Evolutionary conservation across 2,888 invertebrate genomes (phyloP), one percentile per base, ranked within the genome.

Genomic region (Aquatica leii): DNA sequence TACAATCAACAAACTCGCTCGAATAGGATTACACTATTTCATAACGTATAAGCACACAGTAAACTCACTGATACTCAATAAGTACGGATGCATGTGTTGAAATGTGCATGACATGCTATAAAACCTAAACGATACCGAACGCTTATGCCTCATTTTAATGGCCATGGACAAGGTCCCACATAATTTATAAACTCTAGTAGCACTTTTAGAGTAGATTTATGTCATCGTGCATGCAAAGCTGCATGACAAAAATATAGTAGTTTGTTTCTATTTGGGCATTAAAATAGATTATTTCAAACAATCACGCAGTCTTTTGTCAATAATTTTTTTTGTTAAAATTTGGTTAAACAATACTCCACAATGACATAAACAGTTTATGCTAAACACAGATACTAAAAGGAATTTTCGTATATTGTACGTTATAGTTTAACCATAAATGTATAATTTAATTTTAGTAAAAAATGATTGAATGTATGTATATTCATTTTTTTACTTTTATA

Each of bases 151-250:
- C 62, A 67, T 70, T 69, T 69, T 70, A 71, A 69, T 69, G 64
- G 59, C 62, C 57, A 59, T 68, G 69, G 70, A 69, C 71, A 67
- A 69, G 69, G 60, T 72, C 66, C 70, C 68, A 69, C 71, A 70
- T 72, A 53, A 59, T 46, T 59, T 59, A 59, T 59, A 31, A 59
- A 53, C 52, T 46, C 52, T 58, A 31, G 41, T 43, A 51, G 20
- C 46, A 51, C 58, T 34, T 58, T 58, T 51, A 50, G 9, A 43
- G 51, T 59, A 21, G 49, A 57, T 59, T 59, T 59, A 59, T 20
- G 43, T 21, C 31, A 43, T 18, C 43, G 18, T 24, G 20, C 41
- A 56, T 56, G 48, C 21, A 49, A 49, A 57, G 18, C 37, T 57
- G 50, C 49, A 35, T 57, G 57, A 20, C 49, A n/a, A 54, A 50